A percentile compares a stretch with the other conserved stretches of the same genome.
phyloP scores from a whole-genome alignment of 2,888 invertebrate genomes.

The Crioceris asparagi region DNA sequence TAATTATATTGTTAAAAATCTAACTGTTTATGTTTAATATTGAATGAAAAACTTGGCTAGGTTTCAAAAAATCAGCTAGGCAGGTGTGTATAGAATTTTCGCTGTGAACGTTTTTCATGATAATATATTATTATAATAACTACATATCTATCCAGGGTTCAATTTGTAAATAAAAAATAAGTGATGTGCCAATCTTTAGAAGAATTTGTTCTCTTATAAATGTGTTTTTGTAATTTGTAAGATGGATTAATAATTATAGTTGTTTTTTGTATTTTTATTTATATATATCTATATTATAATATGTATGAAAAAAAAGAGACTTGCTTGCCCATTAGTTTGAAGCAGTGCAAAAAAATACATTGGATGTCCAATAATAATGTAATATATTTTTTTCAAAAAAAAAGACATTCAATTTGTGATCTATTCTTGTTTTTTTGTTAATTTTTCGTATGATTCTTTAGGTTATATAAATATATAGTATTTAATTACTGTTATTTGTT shows the following conservation, averaged over 20 bases:
- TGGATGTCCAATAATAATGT: too few relatives aligned
- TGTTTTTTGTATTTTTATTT: too few relatives aligned
- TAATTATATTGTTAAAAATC: conserved; percentile 20
- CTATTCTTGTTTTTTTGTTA: conserved; percentile 13
- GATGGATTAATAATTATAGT: too few relatives aligned
- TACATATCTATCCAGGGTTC: conserved; percentile 43
- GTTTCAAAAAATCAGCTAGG: conserved; percentile 19
- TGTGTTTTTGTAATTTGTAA: too few relatives aligned
- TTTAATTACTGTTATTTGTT: conserved; percentile 21
- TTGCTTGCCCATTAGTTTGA: too few relatives aligned
- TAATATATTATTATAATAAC: too few relatives aligned
- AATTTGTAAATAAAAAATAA: conserved; percentile 33
- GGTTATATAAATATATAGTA: conserved; percentile 12
- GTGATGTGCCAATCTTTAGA: conserved; percentile 38
- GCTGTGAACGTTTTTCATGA: conserved; percentile 29
- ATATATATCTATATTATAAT: too few relatives aligned
- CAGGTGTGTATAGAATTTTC: conserved; percentile 26
- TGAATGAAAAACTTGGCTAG: conserved; percentile 18
- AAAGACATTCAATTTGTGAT: conserved; percentile 15
- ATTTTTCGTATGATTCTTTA: too few relatives aligned
- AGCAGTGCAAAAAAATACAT: too few relatives aligned
- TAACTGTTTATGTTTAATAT: conserved; percentile 30
- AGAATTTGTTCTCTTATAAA: conserved; percentile 20
- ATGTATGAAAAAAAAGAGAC: too few relatives aligned
- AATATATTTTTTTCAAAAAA: conserved; percentile 16